Base-by-base conservation (phyloP, 1,140 invertebrate species). In the Papilio dardanus region DNA sequence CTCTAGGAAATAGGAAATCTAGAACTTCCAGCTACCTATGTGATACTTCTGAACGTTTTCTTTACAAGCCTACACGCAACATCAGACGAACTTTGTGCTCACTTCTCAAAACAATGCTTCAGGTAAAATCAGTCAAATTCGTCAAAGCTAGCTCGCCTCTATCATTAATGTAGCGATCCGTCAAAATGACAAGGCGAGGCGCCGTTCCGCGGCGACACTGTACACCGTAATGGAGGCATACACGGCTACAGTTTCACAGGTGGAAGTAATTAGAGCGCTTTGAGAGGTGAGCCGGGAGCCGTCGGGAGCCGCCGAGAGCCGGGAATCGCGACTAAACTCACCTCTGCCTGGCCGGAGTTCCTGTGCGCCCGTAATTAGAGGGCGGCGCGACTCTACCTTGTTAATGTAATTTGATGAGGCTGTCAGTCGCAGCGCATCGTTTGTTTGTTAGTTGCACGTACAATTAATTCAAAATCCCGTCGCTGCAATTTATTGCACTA, bases 201-300 rank as follows among this genome's bases (percentile, higher is more conserved):
- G 74, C 76, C 76, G 35, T 77, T 82, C 79, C 77, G 58, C 77
- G 77, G 74, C 69, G 76, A 73, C 50, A 42, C 46, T 65, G 37
- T 65, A 65, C 30, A 37, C 75, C 68, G 68, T 83, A 80, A 84
- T 81, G 80, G 71, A 78, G 71, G 69, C 82, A 78, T 73, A 78
- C 78, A 76, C 76, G 68, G 74, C 31, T 82, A 76, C 76, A 75
- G 77, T 82, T 79, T 78, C 82, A 79, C 76, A 75, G 76, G 76
- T 77, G 75, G 33, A 16, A 54, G 78, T 79, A 83, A 83, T 84
- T 83, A 84, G 77, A 46, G 24, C 33, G 75, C 79, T 84, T 84
- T 84, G 83, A 82, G 77, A 84, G 71, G 50, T 46, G 83, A 84
- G 77, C 75, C 74, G 65, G 67, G 66, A 54, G 67, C 30, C 8